These are phyloP conservation scores for Cotesia glomerata DNA, from an alignment of 1,140 invertebrate genomes.

Conservation along the genomic window DNA sequence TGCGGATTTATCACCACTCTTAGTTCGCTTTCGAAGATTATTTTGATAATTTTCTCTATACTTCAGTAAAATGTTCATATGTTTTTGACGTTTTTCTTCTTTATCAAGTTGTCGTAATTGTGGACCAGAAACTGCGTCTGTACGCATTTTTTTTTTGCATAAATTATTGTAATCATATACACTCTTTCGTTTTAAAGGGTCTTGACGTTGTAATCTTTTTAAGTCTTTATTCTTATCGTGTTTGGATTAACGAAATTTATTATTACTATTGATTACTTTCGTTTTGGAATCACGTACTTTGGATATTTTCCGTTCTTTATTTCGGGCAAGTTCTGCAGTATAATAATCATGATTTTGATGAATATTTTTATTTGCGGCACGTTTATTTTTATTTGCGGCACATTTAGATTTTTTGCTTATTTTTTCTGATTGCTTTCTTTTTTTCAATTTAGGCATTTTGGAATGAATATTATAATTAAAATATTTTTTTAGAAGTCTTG, in stretches of 20 bases:
- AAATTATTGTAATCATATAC: background rate
- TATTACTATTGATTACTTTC: no score
- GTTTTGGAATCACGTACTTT: no score
- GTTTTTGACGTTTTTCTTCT: background rate
- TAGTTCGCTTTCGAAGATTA: background rate
- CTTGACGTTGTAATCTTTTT: background rate
- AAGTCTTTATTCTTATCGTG: background rate
- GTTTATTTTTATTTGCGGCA: no score
- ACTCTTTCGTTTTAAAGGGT: background rate
- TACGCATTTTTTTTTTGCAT: background rate
- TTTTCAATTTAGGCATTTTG: background rate
- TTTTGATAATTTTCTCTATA: background rate
- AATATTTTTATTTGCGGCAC: no score
- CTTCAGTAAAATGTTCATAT: background rate
- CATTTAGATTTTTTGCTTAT: no score
- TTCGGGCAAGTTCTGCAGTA: no score
- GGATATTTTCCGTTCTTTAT: no score
- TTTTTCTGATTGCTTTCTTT: background rate
- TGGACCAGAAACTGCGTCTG: background rate
- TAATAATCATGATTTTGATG: no score
- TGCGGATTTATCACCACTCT: background rate
- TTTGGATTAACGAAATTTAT: no score
- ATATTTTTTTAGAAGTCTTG: no score
- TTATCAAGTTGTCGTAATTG: background rate
- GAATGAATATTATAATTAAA: no score